Evolutionary conservation across 2,888 invertebrate genomes (phyloP), one percentile per base, ranked within the genome.

Genomic region (Cyaniris semiargus): DNA sequence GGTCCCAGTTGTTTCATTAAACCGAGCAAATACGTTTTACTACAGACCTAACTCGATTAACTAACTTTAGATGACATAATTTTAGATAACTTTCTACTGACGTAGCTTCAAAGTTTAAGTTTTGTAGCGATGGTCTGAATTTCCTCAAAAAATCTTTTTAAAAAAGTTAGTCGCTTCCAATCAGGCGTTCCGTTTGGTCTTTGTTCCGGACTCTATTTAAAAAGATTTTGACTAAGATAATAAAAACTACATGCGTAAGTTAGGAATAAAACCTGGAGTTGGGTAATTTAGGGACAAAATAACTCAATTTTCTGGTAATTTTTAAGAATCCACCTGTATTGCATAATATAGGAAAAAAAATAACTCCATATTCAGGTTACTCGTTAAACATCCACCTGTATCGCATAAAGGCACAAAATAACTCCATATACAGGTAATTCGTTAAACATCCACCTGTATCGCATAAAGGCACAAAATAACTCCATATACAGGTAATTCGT

Each of bases 1-100:
- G 72, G 44, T 44, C 72, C 72, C 72, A 72, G 72, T 72, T 72
- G 72, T 72, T 72, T 72, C 72, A 72, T 72, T 72, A 72, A 23
- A 27, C 60, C 66, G 66, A 66, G 27, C 66, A 66, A 66, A 66
- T 66, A 23, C 27, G 66, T 66, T 66, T 66, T 23, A 66, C 60
- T 66, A 31, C 66, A 18, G 27, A 31, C 66, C 27, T 31, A 31
- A 66, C 66, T 60, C 60, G 23, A 60, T 27, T 27, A 31, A 31
- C 27, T 66, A 66, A 66, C 27, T 66, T 66, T 66, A 18, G 27
- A 66, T 66, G 66, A 66, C 27, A 23, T 23, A 23, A 31, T 66
- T 66, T 31, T 27, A 66, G 66, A 31, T 31, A 31, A 27, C 27
- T 66, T 66, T 66, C 15, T 15, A 18, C 15, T 31, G 66, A 2